Evolutionary conservation across 2,888 invertebrate species (phyloP).

Genomic region (Elegia similella): DNA sequence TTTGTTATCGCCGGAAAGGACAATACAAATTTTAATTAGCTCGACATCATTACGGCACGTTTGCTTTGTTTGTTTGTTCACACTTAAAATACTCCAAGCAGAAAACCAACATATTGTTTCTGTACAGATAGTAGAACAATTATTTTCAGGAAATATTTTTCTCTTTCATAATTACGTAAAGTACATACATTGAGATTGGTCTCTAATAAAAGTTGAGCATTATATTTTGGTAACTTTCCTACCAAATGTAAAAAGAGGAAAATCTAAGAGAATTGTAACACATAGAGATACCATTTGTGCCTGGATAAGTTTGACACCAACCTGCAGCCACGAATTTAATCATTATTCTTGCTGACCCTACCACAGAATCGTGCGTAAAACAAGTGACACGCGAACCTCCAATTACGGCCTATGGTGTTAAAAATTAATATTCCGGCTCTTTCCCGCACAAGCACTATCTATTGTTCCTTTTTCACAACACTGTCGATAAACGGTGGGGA

Average conservation of each 20-base stretch:
- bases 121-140: conserved; percentile 18
- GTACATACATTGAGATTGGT: no score
- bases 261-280: no score
- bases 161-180: no score
- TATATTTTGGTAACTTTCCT: no score
- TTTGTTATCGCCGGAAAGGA: conserved; percentile 22
- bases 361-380: conserved; percentile 53
- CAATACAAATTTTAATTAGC: conserved; percentile 54
- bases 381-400: conserved; percentile 60
- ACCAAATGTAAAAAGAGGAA: no score
- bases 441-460: conserved; percentile 33
- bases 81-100: conserved; percentile 33
- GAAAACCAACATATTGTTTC: conserved; percentile 18
- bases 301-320: no score
- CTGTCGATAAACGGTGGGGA: conserved; percentile 30
- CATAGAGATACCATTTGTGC: no score
- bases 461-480: conserved; percentile 26
- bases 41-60: conserved; percentile 43
- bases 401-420: conserved; percentile 62
- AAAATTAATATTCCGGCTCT: conserved; percentile 63
- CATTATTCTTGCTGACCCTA: conserved; percentile 19
- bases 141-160: no score
- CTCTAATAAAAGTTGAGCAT: no score
- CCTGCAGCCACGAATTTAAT: neutral
- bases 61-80: conserved; percentile 48